These are phyloP conservation scores for Melierax canorus DNA, from an alignment of 2,113 vertebrate species.

Conservation along the genomic window DNA sequence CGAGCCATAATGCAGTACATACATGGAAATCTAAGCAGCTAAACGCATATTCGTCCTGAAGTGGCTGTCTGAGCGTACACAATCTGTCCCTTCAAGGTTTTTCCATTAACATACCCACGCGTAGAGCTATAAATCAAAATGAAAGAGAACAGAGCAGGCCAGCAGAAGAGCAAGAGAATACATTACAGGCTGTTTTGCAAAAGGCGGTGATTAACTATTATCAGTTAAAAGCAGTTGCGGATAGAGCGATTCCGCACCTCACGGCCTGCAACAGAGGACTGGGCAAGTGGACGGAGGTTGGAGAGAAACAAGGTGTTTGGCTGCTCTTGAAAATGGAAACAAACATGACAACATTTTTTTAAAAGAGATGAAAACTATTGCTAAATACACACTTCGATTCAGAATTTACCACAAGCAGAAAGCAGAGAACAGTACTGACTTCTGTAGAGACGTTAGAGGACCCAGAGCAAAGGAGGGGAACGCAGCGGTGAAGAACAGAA, in stretches of 20 bases:
- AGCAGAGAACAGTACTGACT: background rate
- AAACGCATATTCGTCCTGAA: background rate
- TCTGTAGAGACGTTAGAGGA: background rate
- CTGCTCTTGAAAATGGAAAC: background rate
- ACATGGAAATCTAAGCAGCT: background rate
- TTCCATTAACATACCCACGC: background rate
- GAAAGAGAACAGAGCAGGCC: background rate
- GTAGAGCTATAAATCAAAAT: constrained; percentile 20
- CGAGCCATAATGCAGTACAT: background rate
- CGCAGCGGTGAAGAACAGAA: background rate
- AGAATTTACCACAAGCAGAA: background rate
- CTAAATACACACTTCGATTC: background rate
- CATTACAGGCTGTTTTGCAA: background rate
- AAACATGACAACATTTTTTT: rapidly evolving
- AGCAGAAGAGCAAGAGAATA: background rate
- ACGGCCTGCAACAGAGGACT: rapidly evolving
- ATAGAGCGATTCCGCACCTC: background rate
- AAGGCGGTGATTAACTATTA: background rate
- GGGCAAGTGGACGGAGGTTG: background rate
- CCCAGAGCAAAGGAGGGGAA: background rate
- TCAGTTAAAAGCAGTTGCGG: background rate
- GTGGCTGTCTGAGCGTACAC: background rate
- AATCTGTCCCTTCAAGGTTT: background rate
- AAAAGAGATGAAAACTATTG: background rate
- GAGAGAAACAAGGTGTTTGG: background rate